Evolutionary conservation across 2,888 invertebrate genomes (phyloP), one percentile per base, ranked within the genome.

Genomic region (Sesia apiformis): DNA sequence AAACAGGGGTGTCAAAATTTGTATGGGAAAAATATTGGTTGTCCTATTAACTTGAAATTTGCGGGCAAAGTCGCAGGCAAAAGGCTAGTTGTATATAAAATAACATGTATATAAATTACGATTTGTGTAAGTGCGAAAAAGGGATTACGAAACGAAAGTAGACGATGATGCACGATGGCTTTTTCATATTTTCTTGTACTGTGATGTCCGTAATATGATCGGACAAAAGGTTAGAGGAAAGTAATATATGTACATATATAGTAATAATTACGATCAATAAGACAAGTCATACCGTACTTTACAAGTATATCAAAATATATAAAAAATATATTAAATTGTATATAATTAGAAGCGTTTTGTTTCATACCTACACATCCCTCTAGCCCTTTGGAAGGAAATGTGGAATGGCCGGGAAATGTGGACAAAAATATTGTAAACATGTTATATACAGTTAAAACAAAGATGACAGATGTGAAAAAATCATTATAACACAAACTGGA

Each of bases 341-440:
- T 54, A 53, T 51, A 7, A 49, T 54, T 42, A 7, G 8, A 23
- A 50, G 50, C 50, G 4, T 50, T 38, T 50, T 49, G 23, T 50
- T 50, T 49, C 85, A 81, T 85, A 85, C 85, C 85, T 84, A 81
- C 70, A 79, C 78, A 81, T 75, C 75, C 79, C 84, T 85, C 84
- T 85, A 84, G 83, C 84, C 83, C 85, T 85, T 85, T 84, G 79
- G 74, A 70, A 73, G 71, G 72, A 23, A 23, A 23, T 23, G 23
- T 23, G 23, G 23, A 23, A 23, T 23, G 71, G 70, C 73, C 76
- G 66, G 65, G 73, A 71, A 75, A 78, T 74, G 77, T 74, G 76
- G 66, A 78, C 72, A 67, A 69, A 67, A 66, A 66, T 50, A 4
- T 50, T 38, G n/a, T 8, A 4, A 46, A 46, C 8, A 46, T 46